Conservation (phyloP, 2,113 vertebrate genomes). For the Anoplopoma fimbria region DNA sequence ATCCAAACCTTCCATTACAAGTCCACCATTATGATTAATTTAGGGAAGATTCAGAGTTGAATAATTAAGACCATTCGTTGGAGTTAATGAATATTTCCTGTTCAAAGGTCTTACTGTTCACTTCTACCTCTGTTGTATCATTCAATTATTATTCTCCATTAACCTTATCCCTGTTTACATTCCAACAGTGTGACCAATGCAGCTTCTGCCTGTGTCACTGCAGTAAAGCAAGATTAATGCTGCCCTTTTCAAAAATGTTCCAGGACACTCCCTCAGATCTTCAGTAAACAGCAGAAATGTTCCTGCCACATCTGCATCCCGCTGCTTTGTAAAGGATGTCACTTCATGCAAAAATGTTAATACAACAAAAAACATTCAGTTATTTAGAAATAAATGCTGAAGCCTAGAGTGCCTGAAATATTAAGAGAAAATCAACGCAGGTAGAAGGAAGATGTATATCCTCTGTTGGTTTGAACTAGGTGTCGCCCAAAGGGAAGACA, state of each 20-base stretch:
- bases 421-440: constrained; percentile 38
- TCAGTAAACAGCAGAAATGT: constrained; percentile 51
- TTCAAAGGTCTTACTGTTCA: constrained; percentile 31
- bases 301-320: constrained; percentile 42
- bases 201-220: constrained; percentile 36
- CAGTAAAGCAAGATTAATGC: constrained; percentile 66
- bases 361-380: constrained; percentile 44
- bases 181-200: constrained; percentile 6
- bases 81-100: constrained; percentile 32
- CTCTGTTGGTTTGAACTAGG: constrained; percentile 22
- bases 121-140: constrained; percentile 22
- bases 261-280: constrained; percentile 62
- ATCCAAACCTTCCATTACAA: constrained; percentile 12
- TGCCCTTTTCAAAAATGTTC: constrained; percentile 72
- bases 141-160: constrained; percentile 56
- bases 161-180: constrained; percentile 56
- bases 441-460: constrained; percentile 22
- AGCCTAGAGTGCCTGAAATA: constrained; percentile 47
- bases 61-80: constrained; percentile 36
- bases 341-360: constrained; percentile 4
- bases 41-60: neutral
- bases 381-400: constrained; percentile 46
- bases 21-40: constrained; percentile 25
- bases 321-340: constrained; percentile 2
- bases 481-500: constrained; percentile 33